Evolutionary conservation across 2,888 invertebrate genomes (phyloP).

Genomic region (Liposcelis brunnea): DNA sequence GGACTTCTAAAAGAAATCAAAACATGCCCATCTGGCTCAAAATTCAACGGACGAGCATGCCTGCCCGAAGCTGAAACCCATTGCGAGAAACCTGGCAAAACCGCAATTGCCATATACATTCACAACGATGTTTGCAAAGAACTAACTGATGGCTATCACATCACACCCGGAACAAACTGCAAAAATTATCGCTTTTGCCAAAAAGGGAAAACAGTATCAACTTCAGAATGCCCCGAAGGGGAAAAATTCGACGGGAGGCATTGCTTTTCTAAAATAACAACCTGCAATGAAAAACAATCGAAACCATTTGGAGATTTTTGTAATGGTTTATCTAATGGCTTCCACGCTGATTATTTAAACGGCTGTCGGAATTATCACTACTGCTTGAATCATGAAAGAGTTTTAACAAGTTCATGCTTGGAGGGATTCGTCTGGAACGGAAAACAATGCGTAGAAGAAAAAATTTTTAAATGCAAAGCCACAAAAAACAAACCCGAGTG

Average conservation of each 20-base stretch:
- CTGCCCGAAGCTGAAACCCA: constrained; percentile 8
- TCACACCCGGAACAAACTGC: constrained; percentile 20
- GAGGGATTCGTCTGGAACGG: constrained; percentile 34
- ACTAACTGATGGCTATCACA: constrained; percentile 21
- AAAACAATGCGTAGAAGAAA: constrained; percentile 23
- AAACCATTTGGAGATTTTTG: constrained; percentile 17
- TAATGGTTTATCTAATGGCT: constrained; percentile 14
- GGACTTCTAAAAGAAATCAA: constrained; percentile 28
- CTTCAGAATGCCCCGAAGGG: constrained; percentile 21
- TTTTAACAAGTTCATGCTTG: constrained; percentile 28
- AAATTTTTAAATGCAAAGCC: constrained; percentile 18
- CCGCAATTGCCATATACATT: constrained; percentile 21
- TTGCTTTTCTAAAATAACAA: constrained; percentile 19
- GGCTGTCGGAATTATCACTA: constrained; percentile 17
- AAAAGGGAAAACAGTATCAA: constrained; percentile 20
- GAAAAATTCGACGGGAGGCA: constrained; percentile 20
- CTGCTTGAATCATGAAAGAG: constrained; percentile 15
- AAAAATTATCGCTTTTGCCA: constrained; percentile 22
- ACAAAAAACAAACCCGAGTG: constrained; percentile 19
- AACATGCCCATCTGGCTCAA: constrained; percentile 16
- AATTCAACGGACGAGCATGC: constrained; percentile 17
- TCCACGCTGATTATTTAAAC: constrained; percentile 16
- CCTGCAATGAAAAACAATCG: constrained; percentile 26
- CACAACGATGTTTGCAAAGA: constrained; percentile 21
- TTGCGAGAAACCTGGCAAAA: constrained; percentile 31